Conservation (phyloP, 2,113 vertebrate species). For the Nerophis ophidion region DNA sequence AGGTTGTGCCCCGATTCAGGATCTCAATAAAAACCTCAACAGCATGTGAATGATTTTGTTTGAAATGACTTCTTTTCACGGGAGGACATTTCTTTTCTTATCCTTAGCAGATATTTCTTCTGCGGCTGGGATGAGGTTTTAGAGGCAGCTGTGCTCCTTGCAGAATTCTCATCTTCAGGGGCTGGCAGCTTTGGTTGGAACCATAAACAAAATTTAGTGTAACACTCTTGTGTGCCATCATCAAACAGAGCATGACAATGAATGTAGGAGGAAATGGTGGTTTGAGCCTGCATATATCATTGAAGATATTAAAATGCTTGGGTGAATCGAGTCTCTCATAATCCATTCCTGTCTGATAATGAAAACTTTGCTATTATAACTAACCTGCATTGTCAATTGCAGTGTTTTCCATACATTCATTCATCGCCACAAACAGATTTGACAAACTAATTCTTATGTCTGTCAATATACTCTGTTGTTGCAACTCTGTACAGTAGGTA, state of each 20-base stretch:
- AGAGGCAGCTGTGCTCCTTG: slow-evolving; percentile 27
- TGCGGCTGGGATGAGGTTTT: slow-evolving; percentile 36
- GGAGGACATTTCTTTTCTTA: slow-evolving; percentile 4
- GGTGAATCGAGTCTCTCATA: slow-evolving; percentile 43
- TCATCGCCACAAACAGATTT: no score
- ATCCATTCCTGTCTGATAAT: background rate
- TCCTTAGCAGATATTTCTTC: slow-evolving; percentile 26
- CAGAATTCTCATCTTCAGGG: slow-evolving; percentile 46
- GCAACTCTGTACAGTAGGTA: no score
- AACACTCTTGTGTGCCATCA: slow-evolving; percentile 25
- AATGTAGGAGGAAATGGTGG: slow-evolving; percentile 32
- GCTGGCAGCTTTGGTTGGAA: slow-evolving; percentile 41
- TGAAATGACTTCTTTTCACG: slow-evolving; percentile 27
- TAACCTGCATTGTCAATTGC: background rate
- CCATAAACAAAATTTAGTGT: slow-evolving; percentile 63
- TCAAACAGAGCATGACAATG: slow-evolving; percentile 44
- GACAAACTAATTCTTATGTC: no score
- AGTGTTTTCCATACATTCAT: no score
- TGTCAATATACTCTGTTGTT: no score
- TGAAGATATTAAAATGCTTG: slow-evolving; percentile 50
- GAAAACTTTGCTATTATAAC: background rate
- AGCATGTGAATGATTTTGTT: slow-evolving; percentile 12
- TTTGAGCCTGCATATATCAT: slow-evolving; percentile 43
- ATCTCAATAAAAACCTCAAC: slow-evolving; percentile 38
- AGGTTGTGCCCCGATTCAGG: slow-evolving; percentile 42